These are phyloP conservation scores for Corapipo altera DNA, from an alignment of 2,113 vertebrate genomes.

Conservation along the genomic window DNA sequence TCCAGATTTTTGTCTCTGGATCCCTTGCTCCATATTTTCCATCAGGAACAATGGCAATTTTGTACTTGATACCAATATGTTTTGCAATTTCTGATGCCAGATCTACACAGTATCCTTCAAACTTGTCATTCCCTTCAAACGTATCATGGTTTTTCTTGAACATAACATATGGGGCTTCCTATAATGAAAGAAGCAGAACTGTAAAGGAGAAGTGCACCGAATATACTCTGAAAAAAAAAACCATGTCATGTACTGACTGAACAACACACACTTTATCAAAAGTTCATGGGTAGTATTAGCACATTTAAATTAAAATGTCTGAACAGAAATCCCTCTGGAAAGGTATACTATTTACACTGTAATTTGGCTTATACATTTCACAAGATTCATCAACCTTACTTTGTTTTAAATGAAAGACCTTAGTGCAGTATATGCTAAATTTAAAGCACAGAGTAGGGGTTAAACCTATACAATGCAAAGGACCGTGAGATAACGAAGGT, in stretches of 20 bases:
- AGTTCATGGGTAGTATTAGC: background rate
- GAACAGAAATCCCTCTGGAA: slow-evolving; percentile 19
- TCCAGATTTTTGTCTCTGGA: slow-evolving; percentile 99
- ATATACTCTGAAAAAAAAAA: slow-evolving; percentile 47
- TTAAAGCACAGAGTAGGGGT: background rate
- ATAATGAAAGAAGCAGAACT: slow-evolving; percentile 84
- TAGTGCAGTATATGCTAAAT: background rate
- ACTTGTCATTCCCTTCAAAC: slow-evolving; percentile 97
- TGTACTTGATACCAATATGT: slow-evolving; percentile 98
- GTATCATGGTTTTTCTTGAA: slow-evolving; percentile 99
- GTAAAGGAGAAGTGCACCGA: slow-evolving; percentile 73
- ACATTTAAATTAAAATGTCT: background rate
- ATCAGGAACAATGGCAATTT: slow-evolving; percentile 97
- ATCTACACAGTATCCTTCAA: slow-evolving; percentile 98
- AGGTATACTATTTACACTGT: background rate
- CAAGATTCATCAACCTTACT: background rate
- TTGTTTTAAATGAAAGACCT: background rate
- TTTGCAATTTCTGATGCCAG: slow-evolving; percentile 98
- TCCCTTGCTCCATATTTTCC: slow-evolving; percentile 98
- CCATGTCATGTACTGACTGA: slow-evolving; percentile 14
- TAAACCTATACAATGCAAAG: background rate
- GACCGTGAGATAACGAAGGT: background rate
- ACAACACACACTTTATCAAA: background rate
- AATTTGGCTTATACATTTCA: background rate
- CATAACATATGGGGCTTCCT: slow-evolving; percentile 99